Percentiles rank a stretch among this genome's conserved stretches.
Conservation (phyloP, 2,797 vertebrate species). For the Xyrichtys novacula region DNA sequence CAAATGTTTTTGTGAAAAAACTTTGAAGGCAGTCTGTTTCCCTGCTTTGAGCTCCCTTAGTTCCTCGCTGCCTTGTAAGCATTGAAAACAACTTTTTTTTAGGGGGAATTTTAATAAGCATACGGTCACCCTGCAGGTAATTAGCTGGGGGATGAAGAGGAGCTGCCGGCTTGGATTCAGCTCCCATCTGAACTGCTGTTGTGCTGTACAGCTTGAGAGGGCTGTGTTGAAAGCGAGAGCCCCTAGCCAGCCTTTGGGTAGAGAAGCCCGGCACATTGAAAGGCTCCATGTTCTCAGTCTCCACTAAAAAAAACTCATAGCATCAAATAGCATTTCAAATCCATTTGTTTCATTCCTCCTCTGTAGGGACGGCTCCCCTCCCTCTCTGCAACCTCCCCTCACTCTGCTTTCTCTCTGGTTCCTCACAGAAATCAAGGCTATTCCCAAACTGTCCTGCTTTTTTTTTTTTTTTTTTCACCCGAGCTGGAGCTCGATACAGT, state of each 20-base stretch:
- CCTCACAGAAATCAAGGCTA: slow-evolving; percentile 65
- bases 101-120: slow-evolving; percentile 75
- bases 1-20: slow-evolving; percentile 19
- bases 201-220: slow-evolving; percentile 63
- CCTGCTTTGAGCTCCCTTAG: slow-evolving; percentile 53
- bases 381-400: slow-evolving; percentile 31
- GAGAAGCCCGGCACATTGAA: slow-evolving; percentile 45
- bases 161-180: slow-evolving; percentile 67
- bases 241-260: slow-evolving; percentile 65
- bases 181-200: slow-evolving; percentile 74
- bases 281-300: slow-evolving; percentile 42
- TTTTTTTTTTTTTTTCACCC: slow-evolving; percentile 17
- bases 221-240: slow-evolving; percentile 75
- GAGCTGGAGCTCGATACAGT: slow-evolving; percentile 14
- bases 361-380: slow-evolving; percentile 58
- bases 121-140: slow-evolving; percentile 79
- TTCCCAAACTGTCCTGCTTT: slow-evolving; percentile 63
- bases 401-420: slow-evolving; percentile 52
- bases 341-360: slow-evolving; percentile 76
- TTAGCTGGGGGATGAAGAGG: slow-evolving; percentile 77
- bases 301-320: slow-evolving; percentile 33
- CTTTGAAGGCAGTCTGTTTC: slow-evolving; percentile 60
- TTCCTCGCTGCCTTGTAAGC: slow-evolving; percentile 43
- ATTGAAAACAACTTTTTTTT: slow-evolving; percentile 70
- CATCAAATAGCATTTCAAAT: slow-evolving; percentile 80